A percentile compares a stretch with the other conserved stretches of the same genome.
Conservation (phyloP, 2,797 vertebrate species). For the Sandelia bainsii region DNA sequence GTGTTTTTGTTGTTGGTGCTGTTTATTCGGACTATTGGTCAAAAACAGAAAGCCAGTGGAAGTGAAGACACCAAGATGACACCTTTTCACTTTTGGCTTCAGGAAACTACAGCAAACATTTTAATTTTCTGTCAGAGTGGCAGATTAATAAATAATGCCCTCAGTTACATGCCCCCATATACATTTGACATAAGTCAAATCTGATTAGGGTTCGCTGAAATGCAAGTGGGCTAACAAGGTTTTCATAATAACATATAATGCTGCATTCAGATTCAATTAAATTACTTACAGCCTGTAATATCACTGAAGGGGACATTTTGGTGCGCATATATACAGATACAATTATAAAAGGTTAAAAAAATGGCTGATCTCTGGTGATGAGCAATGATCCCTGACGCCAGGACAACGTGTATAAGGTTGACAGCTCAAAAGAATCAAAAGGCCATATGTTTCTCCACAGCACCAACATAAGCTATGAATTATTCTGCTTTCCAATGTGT, state of each 20-base stretch:
- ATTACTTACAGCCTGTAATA: too few species aligned
- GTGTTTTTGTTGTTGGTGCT: too few species aligned
- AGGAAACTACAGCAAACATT: neutral
- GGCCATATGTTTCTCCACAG: too few species aligned
- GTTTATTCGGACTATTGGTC: too few species aligned
- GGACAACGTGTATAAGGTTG: too few species aligned
- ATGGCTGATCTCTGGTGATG: neutral
- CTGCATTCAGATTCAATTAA: too few species aligned
- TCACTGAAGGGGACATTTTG: too few species aligned
- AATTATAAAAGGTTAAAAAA: too few species aligned
- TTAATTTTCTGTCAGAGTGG: neutral
- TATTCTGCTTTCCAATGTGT: slow-evolving; percentile 15
- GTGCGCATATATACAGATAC: too few species aligned
- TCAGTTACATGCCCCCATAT: neutral
- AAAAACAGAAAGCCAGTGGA: neutral
- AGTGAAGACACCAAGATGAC: neutral
- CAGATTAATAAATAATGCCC: too few species aligned
- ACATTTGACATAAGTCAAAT: neutral
- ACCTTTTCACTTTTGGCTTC: neutral
- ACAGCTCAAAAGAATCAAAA: too few species aligned
- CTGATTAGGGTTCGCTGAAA: neutral
- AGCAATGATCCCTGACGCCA: neutral
- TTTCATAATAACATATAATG: too few species aligned
- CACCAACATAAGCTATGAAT: slow-evolving; percentile 16
- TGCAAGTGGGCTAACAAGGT: neutral